These are phyloP conservation scores for Hepsetus odoe DNA, from an alignment of 2,113 vertebrate species.

Conservation along the genomic window DNA sequence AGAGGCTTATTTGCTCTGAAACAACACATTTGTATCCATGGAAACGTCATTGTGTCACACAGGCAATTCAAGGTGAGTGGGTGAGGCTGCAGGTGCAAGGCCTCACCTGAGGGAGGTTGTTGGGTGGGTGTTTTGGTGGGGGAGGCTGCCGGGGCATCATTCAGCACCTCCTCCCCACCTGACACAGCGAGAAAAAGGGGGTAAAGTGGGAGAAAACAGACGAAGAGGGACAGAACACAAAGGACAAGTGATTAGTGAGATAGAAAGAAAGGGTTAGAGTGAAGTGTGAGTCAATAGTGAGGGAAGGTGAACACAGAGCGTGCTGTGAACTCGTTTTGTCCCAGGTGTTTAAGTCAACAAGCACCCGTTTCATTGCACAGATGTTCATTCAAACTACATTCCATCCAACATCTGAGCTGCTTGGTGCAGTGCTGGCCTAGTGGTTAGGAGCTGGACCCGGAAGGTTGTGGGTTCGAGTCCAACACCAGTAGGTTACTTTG, in stretches of 20 bases:
- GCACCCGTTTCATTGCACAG: too few relatives aligned
- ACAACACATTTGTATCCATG: too few relatives aligned
- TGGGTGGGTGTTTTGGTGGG: conserved; percentile 67
- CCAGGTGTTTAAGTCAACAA: neutral
- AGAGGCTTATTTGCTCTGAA: too few relatives aligned
- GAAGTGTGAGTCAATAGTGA: neutral
- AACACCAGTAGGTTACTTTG: too few relatives aligned
- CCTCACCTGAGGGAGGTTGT: conserved; percentile 76
- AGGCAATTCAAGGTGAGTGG: neutral
- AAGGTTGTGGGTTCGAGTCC: too few relatives aligned
- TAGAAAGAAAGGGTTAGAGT: conserved; percentile 1
- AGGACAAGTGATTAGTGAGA: conserved; percentile 17
- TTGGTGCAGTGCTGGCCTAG: too few relatives aligned
- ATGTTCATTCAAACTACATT: too few relatives aligned
- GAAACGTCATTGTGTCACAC: neutral
- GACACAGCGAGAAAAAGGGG: conserved; percentile 46
- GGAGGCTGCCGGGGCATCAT: conserved; percentile 71
- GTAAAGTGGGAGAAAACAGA: conserved; percentile 3
- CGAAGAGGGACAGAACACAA: neutral
- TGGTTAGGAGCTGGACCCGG: too few relatives aligned
- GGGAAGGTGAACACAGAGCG: neutral
- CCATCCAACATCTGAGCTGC: too few relatives aligned
- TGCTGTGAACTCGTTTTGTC: neutral
- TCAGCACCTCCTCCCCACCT: conserved; percentile 76
- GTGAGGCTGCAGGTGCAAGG: neutral